These are phyloP conservation scores for Tiphia femorata DNA, from an alignment of 2,888 invertebrate genomes.

Conservation along the genomic window DNA sequence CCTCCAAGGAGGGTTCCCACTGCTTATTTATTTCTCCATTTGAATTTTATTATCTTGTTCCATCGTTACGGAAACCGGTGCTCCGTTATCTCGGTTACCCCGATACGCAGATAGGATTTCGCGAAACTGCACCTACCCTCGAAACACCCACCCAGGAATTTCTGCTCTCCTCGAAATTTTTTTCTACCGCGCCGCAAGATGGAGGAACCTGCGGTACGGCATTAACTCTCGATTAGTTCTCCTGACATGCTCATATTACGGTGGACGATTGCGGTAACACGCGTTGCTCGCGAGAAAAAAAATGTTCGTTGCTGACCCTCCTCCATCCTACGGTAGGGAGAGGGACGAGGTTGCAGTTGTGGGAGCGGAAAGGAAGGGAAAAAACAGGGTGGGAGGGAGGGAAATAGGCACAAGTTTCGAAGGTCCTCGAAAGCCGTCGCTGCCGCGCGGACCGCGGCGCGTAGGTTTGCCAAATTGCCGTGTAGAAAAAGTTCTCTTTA, in stretches of 20 bases:
- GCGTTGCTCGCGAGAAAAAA: too few relatives aligned
- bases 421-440: slow-evolving; percentile 57
- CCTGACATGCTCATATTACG: slow-evolving; percentile 58
- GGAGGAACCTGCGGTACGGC: slow-evolving; percentile 12
- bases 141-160: too few relatives aligned
- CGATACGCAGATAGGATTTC: not conserved
- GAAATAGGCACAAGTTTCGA: slow-evolving; percentile 54
- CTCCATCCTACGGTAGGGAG: not conserved
- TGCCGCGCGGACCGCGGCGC: slow-evolving; percentile 50
- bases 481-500: slow-evolving; percentile 55
- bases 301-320: not conserved
- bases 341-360: not conserved
- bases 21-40: slow-evolving; percentile 61
- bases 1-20: slow-evolving; percentile 50
- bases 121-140: not conserved
- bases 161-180: not conserved
- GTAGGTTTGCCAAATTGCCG: slow-evolving; percentile 61
- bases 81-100: not conserved
- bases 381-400: not conserved
- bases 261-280: slow-evolving; percentile 31
- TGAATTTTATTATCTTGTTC: slow-evolving; percentile 67
- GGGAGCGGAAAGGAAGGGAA: not conserved
- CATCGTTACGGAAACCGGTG: slow-evolving; percentile 47
- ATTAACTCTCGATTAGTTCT: slow-evolving; percentile 50
- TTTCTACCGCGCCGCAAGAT: slow-evolving; percentile 9